Conservation (phyloP, 2,797 vertebrate species). For the Halcyon badia region DNA sequence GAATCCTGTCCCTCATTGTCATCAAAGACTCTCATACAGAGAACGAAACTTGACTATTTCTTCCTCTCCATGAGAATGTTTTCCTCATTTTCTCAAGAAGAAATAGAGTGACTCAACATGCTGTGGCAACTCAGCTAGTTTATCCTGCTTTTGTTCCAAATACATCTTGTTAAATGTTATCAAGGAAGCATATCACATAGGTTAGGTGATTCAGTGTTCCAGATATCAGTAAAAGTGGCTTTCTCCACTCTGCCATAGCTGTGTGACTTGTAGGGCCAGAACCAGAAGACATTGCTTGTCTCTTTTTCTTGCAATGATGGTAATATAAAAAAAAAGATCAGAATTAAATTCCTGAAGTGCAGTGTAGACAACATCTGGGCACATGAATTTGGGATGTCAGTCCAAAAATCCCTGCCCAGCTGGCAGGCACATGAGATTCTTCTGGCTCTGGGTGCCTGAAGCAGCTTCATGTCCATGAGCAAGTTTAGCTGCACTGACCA, state of each 20-base stretch:
- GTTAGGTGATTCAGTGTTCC: neutral
- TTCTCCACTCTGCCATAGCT: neutral
- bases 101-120: neutral
- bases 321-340: neutral
- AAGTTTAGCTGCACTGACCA: neutral
- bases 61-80: neutral
- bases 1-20: neutral
- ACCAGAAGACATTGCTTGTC: neutral
- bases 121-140: neutral
- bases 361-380: neutral
- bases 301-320: neutral
- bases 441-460: neutral
- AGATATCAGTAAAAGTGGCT: neutral
- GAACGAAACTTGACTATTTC: neutral
- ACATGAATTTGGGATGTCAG: neutral
- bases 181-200: neutral
- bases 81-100: neutral
- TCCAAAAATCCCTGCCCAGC: neutral
- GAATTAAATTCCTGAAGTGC: slow-evolving; percentile 1
- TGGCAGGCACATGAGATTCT: neutral
- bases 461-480: neutral
- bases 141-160: neutral
- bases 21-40: neutral
- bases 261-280: neutral
- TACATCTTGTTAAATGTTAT: neutral